phyloP scores from a whole-genome alignment of 2,113 vertebrate genomes.

The Chionomys nivalis region DNA sequence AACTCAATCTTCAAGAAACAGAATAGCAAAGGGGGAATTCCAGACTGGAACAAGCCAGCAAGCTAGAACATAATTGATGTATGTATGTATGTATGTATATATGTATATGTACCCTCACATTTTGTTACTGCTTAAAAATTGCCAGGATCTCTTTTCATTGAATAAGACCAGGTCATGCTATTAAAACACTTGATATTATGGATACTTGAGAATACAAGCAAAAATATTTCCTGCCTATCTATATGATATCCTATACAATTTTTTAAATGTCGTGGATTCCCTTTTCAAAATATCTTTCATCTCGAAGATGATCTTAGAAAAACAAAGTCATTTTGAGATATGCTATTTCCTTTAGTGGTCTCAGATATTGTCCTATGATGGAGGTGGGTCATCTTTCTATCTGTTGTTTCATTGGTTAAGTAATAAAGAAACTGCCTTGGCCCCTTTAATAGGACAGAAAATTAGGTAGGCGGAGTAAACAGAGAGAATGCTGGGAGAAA shows the following conservation, averaged over 20 bases:
- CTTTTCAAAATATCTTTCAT: conserved; percentile 19
- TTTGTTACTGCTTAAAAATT: not conserved
- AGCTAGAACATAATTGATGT: not conserved
- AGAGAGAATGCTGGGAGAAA: too few relatives aligned
- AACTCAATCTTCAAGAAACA: not conserved
- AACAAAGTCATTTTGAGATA: conserved; percentile 30
- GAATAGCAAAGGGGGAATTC: not conserved
- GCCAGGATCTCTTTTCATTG: not conserved
- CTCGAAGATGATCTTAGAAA: not conserved
- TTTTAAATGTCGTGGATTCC: not conserved
- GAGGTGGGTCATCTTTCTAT: too few relatives aligned
- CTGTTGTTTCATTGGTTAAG: too few relatives aligned
- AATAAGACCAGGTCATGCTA: not conserved
- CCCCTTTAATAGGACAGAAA: too few relatives aligned
- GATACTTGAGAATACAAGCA: not conserved
- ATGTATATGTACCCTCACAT: too few relatives aligned
- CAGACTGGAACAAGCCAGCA: not conserved
- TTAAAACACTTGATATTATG: not conserved
- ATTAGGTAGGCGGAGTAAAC: too few relatives aligned
- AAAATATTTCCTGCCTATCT: not conserved
- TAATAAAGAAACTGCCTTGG: too few relatives aligned
- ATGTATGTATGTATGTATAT: not conserved
- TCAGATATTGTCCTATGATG: not conserved
- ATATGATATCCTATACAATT: not conserved
- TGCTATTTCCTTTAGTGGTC: conserved; percentile 19